phyloP scores from a whole-genome alignment of 2,797 vertebrate species.

The Aplochiton taeniatus region DNA sequence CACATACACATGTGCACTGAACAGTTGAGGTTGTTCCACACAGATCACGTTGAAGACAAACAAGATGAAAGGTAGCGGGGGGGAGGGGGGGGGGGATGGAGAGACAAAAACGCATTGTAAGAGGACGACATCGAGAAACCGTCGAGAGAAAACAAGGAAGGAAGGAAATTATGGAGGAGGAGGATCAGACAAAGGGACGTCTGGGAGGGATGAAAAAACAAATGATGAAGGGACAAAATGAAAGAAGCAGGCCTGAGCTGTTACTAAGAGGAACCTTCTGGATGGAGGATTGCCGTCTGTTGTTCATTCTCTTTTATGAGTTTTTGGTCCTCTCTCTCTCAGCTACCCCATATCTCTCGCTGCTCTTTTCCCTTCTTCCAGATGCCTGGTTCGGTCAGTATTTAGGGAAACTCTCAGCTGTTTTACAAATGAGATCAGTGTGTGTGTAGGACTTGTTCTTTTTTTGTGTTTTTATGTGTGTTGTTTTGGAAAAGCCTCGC shows the following conservation, averaged over 20 bases:
- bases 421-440: constrained; percentile 16
- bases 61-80: background rate
- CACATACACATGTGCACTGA: constrained; percentile 18
- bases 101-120: no score
- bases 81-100: no score
- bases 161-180: background rate
- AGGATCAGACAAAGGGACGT: background rate
- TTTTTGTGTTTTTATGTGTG: background rate
- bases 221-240: background rate
- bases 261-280: constrained; percentile 4
- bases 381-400: constrained; percentile 17
- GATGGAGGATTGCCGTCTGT: background rate
- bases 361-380: constrained; percentile 22
- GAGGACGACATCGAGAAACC: no score
- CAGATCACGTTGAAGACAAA: background rate
- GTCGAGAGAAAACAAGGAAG: no score
- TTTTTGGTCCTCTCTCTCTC: constrained; percentile 27
- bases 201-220: background rate
- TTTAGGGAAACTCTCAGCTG: constrained; percentile 22
- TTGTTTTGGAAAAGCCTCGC: constrained; percentile 16
- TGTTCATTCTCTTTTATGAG: constrained; percentile 11
- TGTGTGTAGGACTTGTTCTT: no score
- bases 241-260: background rate
- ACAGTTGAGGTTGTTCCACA: constrained; percentile 45
- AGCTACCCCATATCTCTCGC: constrained; percentile 16